A percentile compares a stretch with the other conserved stretches of the same genome.
These are phyloP conservation scores for Odocoileus virginianus DNA, from an alignment of 2,113 vertebrate genomes.

Conservation along the genomic window DNA sequence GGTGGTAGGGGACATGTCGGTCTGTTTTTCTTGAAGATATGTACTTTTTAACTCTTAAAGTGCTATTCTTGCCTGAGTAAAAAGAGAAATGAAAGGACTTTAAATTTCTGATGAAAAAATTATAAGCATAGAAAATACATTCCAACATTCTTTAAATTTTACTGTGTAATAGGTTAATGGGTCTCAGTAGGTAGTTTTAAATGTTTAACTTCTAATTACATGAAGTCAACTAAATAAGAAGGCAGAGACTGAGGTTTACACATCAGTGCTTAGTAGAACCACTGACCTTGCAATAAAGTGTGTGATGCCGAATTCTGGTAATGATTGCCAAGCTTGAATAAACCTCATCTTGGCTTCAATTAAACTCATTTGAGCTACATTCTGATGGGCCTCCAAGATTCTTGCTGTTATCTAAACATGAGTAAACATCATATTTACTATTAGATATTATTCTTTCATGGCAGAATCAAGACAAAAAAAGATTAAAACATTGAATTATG, in stretches of 20 bases:
- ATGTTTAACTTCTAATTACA: neutral
- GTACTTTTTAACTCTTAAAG: neutral
- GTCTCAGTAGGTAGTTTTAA: neutral
- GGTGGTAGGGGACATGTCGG: neutral
- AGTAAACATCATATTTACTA: conserved; percentile 46
- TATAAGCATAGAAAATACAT: neutral
- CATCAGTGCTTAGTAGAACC: neutral
- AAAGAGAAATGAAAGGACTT: neutral
- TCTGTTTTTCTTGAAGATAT: neutral
- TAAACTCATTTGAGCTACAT: conserved; percentile 98
- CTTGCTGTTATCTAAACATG: conserved; percentile 91
- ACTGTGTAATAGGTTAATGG: neutral
- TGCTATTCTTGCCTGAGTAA: neutral
- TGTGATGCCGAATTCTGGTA: conserved; percentile 98
- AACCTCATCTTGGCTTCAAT: conserved; percentile 99
- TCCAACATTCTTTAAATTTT: neutral
- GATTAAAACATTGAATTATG: neutral
- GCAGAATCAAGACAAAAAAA: neutral
- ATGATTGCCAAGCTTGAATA: conserved; percentile 98
- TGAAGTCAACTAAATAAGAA: neutral
- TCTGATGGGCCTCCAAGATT: conserved; percentile 98
- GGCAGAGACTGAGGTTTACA: neutral
- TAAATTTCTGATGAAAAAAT: neutral
- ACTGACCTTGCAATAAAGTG: conserved; percentile 95
- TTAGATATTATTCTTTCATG: neutral